Evolutionary conservation across 2,888 invertebrate species (phyloP).

Genomic region (Caenorhabditis sp.): DNA sequence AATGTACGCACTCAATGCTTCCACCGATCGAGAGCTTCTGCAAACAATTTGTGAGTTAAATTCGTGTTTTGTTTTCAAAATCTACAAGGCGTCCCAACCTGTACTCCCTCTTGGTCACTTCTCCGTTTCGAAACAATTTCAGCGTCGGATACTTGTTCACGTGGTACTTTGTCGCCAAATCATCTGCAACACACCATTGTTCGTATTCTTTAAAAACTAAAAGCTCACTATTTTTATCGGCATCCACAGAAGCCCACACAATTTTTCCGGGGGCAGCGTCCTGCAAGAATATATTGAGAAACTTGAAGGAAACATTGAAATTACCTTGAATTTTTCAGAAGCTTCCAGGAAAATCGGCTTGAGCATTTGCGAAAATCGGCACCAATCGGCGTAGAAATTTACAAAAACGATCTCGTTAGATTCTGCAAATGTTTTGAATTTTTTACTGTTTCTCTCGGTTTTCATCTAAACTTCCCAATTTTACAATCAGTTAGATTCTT

Average conservation of each 20-base stretch:
- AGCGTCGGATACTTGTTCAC: conserved; percentile 98
- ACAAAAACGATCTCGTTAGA: conserved; percentile 94
- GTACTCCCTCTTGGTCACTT: conserved; percentile 81
- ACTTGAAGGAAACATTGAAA: background rate
- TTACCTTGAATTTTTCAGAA: background rate
- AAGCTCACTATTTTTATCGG: conserved; percentile 89
- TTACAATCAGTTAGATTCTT: no score
- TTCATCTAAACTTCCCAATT: no score
- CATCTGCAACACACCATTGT: conserved; percentile 81
- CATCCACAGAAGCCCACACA: conserved; percentile 95
- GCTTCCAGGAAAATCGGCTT: conserved; percentile 96
- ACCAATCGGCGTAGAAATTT: conserved; percentile 99
- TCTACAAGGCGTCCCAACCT: no score
- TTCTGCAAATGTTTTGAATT: conserved; percentile 65
- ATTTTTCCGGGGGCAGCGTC: conserved; percentile 85
- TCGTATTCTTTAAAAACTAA: background rate
- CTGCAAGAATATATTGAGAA: conserved; percentile 47
- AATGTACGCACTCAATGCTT: conserved; percentile 91
- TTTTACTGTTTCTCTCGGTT: no score
- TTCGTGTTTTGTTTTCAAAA: background rate
- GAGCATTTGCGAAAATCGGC: conserved; percentile 96
- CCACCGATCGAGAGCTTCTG: conserved; percentile 87
- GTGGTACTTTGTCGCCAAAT: conserved; percentile 91
- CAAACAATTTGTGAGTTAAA: conserved; percentile 19
- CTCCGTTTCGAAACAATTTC: conserved; percentile 86